A percentile compares a stretch with the other conserved stretches of the same genome.
phyloP scores from a whole-genome alignment of 1,140 invertebrate genomes.

The Littorina saxatilis region DNA sequence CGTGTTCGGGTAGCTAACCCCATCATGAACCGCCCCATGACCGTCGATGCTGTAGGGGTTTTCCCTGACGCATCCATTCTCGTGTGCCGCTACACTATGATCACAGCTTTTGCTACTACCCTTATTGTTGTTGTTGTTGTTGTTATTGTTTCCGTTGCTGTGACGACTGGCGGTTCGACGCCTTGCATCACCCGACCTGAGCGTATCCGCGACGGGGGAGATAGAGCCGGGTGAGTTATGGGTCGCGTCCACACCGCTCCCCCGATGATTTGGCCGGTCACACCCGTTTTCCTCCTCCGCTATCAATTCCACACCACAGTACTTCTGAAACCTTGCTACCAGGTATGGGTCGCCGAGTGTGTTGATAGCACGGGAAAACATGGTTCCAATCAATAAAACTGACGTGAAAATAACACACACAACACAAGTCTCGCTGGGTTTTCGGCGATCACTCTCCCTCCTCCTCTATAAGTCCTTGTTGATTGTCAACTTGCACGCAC shows the following conservation, averaged over 20 bases:
- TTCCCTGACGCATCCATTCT: too few relatives aligned
- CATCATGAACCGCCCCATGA: too few relatives aligned
- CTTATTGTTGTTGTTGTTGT: conserved; percentile 1
- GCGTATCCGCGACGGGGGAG: neutral
- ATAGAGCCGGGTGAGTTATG: conserved; percentile 3
- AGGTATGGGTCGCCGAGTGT: conserved; percentile 33
- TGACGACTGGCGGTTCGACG: neutral
- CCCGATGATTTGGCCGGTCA: too few relatives aligned
- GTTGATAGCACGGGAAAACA: conserved; percentile 8
- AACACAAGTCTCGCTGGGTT: neutral
- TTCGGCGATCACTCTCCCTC: neutral
- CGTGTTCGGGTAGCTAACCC: too few relatives aligned
- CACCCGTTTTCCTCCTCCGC: neutral
- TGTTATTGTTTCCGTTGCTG: conserved; percentile 1
- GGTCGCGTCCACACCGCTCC: neutral
- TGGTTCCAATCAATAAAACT: neutral
- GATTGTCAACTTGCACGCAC: neutral
- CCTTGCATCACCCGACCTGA: neutral
- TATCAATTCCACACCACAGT: conserved; percentile 44
- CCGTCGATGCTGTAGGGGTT: too few relatives aligned
- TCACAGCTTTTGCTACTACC: neutral
- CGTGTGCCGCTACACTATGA: neutral
- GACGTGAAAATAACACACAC: too few relatives aligned
- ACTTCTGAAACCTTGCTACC: conserved; percentile 51
- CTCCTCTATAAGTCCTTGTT: neutral